Evolutionary conservation across 2,797 vertebrate genomes (phyloP), one percentile per base, ranked within the genome.

Genomic region (Buphagus erythrorhynchus): DNA sequence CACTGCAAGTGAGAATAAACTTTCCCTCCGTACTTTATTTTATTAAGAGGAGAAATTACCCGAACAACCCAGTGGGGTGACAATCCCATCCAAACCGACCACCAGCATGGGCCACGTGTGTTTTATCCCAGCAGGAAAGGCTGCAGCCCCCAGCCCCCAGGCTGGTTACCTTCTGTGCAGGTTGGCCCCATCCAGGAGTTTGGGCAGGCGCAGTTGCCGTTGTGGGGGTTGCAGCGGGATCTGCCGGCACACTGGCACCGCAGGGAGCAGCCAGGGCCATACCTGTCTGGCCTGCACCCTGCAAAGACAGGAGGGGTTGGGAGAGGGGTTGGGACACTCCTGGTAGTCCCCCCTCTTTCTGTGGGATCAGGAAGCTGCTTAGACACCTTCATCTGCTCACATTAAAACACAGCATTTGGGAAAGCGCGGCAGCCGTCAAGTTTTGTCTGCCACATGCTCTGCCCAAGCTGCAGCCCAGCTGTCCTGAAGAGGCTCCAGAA

Each of bases 141-240:
- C 35, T 62, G 25, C 29, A 18, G 2, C 10, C 20, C 46, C 69
- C 78, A 57, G 1, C 10, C 20, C 45, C 69, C 79, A 54, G 52
- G 7, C 35, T 12, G 25, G 20, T 97, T 96, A 98, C 98, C 98
- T 98, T 99, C 98, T 89, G 97, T 96, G 93, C 98, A 99, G 85
- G 96, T 98, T 40, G 98, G 96, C 6, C 99, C 99, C 40, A 98
- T 98, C 98, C 98, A 99, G 14, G 93, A 90, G 46, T 84, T 91
- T 3, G 97, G 93, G 88, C 99, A 99, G 68, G 92, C n/a, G 10
- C 99, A 99, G 92, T 81, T 98, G 31, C 99, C 98, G 0, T 87
- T 99, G 35, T 71, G 94, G 0, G 92, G 95, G 76, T 98, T 86
- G n/a, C 99, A 99, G 82, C 81, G 97, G 10, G 98, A 98, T 45